These are phyloP conservation scores for Parnassius apollo DNA, from an alignment of 2,888 invertebrate genomes.

Conservation along the genomic window DNA sequence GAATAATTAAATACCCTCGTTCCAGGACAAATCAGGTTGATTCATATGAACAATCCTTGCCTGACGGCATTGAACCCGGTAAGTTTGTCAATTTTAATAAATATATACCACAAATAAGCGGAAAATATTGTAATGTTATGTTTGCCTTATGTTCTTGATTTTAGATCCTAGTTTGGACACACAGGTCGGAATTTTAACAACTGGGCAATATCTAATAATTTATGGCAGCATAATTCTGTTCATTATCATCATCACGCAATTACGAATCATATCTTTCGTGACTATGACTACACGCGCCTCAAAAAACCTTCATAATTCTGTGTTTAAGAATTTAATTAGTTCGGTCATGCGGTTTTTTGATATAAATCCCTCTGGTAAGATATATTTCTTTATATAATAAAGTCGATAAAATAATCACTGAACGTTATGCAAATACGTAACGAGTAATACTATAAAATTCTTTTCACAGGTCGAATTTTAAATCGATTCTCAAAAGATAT, in stretches of 20 bases:
- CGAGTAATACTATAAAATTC: neutral
- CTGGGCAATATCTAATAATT: constrained; percentile 57
- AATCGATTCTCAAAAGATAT: constrained; percentile 93
- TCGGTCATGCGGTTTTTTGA: constrained; percentile 89
- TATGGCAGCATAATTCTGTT: constrained; percentile 56
- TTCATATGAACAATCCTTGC: constrained; percentile 47
- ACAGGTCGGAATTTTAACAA: constrained; percentile 56
- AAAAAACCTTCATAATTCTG: constrained; percentile 85
- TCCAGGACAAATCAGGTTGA: constrained; percentile 69
- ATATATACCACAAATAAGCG: neutral
- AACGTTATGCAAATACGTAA: no score
- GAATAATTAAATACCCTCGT: constrained; percentile 24
- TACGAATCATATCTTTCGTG: constrained; percentile 82
- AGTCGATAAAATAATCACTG: no score
- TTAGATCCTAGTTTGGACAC: constrained; percentile 55
- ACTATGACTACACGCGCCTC: constrained; percentile 83
- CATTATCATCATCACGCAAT: constrained; percentile 70
- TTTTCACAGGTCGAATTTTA: constrained; percentile 79
- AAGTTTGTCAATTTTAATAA: constrained; percentile 24
- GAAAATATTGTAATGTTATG: neutral
- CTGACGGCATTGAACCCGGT: constrained; percentile 53
- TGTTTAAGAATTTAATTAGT: constrained; percentile 86
- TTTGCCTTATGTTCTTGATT: constrained; percentile 25
- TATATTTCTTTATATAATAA: neutral
- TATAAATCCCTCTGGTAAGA: constrained; percentile 87